Percentiles rank a stretch among this genome's conserved stretches.
phyloP scores from a whole-genome alignment of 1,140 invertebrate genomes.

The Aphelinus atriplicis region DNA sequence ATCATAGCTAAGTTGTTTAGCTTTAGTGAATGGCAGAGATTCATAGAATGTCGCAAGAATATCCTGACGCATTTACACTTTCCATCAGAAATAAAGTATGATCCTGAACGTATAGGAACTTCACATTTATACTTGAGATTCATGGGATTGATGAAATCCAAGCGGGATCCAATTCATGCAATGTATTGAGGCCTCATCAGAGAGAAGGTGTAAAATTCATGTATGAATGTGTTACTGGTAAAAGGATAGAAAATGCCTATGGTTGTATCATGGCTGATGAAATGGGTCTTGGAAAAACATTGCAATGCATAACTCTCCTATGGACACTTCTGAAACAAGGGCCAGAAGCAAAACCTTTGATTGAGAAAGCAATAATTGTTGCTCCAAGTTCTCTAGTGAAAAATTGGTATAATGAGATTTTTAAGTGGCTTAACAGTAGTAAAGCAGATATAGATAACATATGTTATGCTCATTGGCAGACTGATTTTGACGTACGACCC shows the following conservation, averaged over 20 bases:
- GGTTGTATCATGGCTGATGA: slow-evolving; percentile 99
- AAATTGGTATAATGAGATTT: slow-evolving; percentile 99
- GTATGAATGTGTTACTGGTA: slow-evolving; percentile 98
- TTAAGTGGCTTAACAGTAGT: slow-evolving; percentile 91
- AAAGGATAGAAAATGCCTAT: slow-evolving; percentile 85
- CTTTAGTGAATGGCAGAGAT: too few relatives aligned
- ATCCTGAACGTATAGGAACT: too few relatives aligned
- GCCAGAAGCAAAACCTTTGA: slow-evolving; percentile 84
- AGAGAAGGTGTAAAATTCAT: slow-evolving; percentile 99
- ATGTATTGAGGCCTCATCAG: slow-evolving; percentile 96
- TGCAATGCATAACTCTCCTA: slow-evolving; percentile 96
- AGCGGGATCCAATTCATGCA: slow-evolving; percentile 81
- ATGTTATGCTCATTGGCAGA: too few relatives aligned
- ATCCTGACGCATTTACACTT: too few relatives aligned
- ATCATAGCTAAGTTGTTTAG: too few relatives aligned
- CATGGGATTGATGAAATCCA: too few relatives aligned
- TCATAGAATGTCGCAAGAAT: too few relatives aligned
- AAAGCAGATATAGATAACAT: slow-evolving; percentile 91
- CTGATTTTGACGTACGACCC: too few relatives aligned
- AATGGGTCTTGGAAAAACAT: slow-evolving; percentile 96
- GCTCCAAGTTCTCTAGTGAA: slow-evolving; percentile 97
- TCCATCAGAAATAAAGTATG: too few relatives aligned
- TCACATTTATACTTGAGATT: too few relatives aligned
- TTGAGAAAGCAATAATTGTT: slow-evolving; percentile 94
- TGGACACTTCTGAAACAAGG: slow-evolving; percentile 94